Base-by-base conservation (phyloP, 2,113 vertebrate species). In the Hystrix brachyura region DNA sequence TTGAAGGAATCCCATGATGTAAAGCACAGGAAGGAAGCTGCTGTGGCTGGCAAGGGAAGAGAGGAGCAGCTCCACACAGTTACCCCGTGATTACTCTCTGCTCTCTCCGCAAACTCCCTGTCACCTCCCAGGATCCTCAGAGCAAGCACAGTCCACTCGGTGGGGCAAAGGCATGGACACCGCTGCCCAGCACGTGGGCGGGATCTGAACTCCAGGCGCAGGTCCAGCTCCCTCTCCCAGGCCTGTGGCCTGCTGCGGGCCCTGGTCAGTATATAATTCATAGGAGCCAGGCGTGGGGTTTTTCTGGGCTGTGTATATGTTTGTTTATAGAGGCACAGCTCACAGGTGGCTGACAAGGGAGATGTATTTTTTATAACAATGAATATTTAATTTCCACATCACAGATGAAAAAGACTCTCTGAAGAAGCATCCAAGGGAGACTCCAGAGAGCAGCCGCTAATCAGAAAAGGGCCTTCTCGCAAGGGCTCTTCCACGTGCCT, bases 361-460 rank as follows among this genome's bases (percentile, higher is more conserved):
- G 93, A 91, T 95, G 67, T n/a, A 90, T 98, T 98, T 98, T 97
- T 97, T 91, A 95, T 93, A 94, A 87, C 80, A 65, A 97, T 96
- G 96, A 98, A 98, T 97, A 96, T 97, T 97, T 97, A 96, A 98
- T 97, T 96, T 91, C 76, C 81, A 92, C 82, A 94, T 98, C 97
- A 96, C 91, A 97, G 96, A 97, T 97, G 96, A 97, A 96, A 97
- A 96, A 94, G 97, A 96, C 80, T 96, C 94, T 95, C 95, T 96
- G 94, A 96, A 96, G 95, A 97, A 97, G 79, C 95, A 90, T 96
- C 76, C 38, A 34, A 94, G 97, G 82, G 94, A 91, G 93, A 87
- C 78, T 43, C 91, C n/a, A 55, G 90, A 95, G 96, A 93, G 88
- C 19, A 15, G 80, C 94, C 59, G 7, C 93, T 93, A 65, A 74